Base-by-base conservation (phyloP, 2,888 invertebrate genomes). In the Nematopogon swammerdamellus region DNA sequence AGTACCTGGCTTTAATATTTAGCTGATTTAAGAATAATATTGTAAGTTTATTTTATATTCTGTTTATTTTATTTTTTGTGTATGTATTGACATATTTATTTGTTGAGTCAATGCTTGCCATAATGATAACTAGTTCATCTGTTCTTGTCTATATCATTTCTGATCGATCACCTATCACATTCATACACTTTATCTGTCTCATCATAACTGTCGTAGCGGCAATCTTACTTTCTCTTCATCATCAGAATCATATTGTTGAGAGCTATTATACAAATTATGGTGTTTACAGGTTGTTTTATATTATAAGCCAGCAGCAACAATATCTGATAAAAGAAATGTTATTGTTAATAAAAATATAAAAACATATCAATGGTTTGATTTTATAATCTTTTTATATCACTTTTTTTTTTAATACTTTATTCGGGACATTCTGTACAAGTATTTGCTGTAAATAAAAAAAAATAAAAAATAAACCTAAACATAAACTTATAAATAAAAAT, bases 1-100 rank as follows among this genome's bases (percentile, higher is more conserved):
- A 62, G 65, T 68, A 66, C 68, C 65, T 70, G 72, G 72, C 73
- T 73, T 73, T 74, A 73, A 74, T 72, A 68, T 66, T 61, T 36
- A 36, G 8, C 8, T 3, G 36, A 36, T 14, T 14, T 36, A 36
- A 25, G 25, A 25, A n/a, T n/a, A n/a, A n/a, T n/a, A n/a, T n/a
- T n/a, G n/a, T n/a, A n/a, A n/a, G n/a, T n/a, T n/a, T n/a, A n/a
- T n/a, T 25, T 25, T 25, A 25, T 25, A 25, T 25, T 66, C 54
- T 59, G 59, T 49, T 16, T 50, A 56, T 64, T 51, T 65, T 63
- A 64, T 59, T 49, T 45, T 49, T 17, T 42, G 36, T 45, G 19
- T 51, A 46, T 19, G 19, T 49, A 49, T 30, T 30, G 20, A 47
- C 45, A 47, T 49, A 45, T 48, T 43, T 52, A 29, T 51, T 18